phyloP scores from a whole-genome alignment of 2,113 vertebrate genomes.

The Cyphomyrus plagiostoma region DNA sequence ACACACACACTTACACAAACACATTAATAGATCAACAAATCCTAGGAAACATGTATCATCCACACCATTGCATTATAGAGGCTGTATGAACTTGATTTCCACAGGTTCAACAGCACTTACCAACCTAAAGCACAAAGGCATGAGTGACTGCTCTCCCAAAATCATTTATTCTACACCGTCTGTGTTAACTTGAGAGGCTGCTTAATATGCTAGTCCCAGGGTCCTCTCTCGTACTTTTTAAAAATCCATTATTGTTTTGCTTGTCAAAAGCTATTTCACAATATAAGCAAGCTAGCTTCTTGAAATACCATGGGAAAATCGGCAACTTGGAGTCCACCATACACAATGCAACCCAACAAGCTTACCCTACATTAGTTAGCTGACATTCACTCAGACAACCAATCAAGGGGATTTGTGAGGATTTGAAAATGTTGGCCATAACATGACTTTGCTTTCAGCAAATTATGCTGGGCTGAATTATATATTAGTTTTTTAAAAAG shows the following conservation, averaged over 20 bases:
- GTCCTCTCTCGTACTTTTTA: not conserved
- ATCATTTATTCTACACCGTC: not conserved
- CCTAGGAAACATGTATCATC: not conserved
- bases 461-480: not conserved
- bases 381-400: not conserved
- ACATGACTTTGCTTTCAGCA: not conserved
- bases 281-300: not conserved
- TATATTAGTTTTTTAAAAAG: not conserved
- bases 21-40: not conserved
- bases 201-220: no score
- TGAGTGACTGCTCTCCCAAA: not conserved
- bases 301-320: not conserved
- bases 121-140: not conserved
- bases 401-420: not conserved
- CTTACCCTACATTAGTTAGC: not conserved
- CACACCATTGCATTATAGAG: no score
- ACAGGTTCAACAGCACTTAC: not conserved
- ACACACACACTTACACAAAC: no score
- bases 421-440: not conserved
- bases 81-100: not conserved
- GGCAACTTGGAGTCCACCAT: not conserved
- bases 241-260: not conserved
- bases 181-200: no score
- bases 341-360: not conserved
- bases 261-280: not conserved